Conservation (phyloP, 2,113 vertebrate genomes). For the Paralichthys olivaceus region DNA sequence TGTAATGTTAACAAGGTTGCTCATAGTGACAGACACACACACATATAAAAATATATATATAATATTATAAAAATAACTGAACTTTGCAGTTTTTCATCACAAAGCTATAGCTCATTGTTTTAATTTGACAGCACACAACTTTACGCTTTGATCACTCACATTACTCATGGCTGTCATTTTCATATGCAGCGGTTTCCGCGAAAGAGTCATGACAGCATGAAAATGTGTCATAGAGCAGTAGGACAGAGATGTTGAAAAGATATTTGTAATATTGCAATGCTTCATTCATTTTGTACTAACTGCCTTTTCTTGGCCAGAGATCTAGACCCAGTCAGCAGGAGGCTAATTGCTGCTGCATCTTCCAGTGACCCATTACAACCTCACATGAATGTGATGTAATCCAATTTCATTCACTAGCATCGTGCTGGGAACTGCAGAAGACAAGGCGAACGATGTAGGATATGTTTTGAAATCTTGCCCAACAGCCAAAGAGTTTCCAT, state of each 20-base stretch:
- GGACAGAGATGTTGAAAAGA: not conserved
- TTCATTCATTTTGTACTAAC: not conserved
- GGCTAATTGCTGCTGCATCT: not conserved
- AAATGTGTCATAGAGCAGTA: not conserved
- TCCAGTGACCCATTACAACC: not conserved
- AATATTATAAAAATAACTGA: too few relatives aligned
- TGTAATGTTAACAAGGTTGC: too few relatives aligned
- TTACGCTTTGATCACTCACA: too few relatives aligned
- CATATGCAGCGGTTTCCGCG: too few relatives aligned
- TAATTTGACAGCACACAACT: not conserved
- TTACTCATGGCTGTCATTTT: too few relatives aligned
- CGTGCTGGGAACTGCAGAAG: not conserved
- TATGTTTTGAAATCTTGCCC: not conserved
- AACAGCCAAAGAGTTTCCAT: not conserved
- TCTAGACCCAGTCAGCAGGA: not conserved
- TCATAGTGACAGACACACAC: too few relatives aligned
- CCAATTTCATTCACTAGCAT: not conserved
- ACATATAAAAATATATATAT: too few relatives aligned
- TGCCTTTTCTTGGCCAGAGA: not conserved
- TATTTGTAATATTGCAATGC: too few relatives aligned
- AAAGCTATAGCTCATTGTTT: too few relatives aligned
- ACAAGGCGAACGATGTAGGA: not conserved
- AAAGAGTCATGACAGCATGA: too few relatives aligned
- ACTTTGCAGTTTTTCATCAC: too few relatives aligned
- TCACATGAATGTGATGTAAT: constrained; percentile 1